These are phyloP conservation scores for Argyresthia goedartella DNA, from an alignment of 2,888 invertebrate genomes.

Conservation along the genomic window DNA sequence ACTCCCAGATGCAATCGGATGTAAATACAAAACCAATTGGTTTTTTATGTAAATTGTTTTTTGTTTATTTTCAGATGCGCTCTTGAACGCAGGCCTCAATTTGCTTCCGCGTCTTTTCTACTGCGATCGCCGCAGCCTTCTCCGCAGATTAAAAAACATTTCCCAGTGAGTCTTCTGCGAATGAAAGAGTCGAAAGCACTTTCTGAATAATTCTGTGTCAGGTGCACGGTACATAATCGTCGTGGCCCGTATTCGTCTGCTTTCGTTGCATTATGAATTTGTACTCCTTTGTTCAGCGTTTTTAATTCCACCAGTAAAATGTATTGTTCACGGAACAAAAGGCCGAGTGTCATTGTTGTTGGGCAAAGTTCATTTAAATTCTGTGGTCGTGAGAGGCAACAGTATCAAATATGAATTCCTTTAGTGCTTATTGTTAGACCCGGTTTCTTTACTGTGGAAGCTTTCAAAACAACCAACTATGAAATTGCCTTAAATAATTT, in stretches of 20 bases:
- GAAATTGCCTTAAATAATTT: slow-evolving; percentile 2
- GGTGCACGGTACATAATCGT: slow-evolving; percentile 24
- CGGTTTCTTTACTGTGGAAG: slow-evolving; percentile 7
- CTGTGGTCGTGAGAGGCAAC: slow-evolving; percentile 61
- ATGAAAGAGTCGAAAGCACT: not conserved
- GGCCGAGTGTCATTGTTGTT: slow-evolving; percentile 66
- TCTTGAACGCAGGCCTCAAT: too few species aligned
- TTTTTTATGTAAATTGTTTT: too few species aligned
- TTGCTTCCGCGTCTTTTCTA: too few species aligned
- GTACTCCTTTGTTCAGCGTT: slow-evolving; percentile 63
- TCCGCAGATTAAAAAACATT: not conserved
- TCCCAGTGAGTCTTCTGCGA: not conserved
- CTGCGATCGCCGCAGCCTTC: too few species aligned
- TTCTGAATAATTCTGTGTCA: slow-evolving; percentile 3
- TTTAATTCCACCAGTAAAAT: slow-evolving; percentile 68
- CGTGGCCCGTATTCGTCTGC: slow-evolving; percentile 27
- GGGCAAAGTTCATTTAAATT: slow-evolving; percentile 70
- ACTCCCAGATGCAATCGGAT: too few species aligned
- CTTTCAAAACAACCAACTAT: slow-evolving; percentile 29
- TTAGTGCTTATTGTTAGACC: slow-evolving; percentile 59
- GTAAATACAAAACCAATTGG: too few species aligned
- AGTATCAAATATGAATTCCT: slow-evolving; percentile 68
- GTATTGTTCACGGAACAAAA: slow-evolving; percentile 67
- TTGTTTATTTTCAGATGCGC: too few species aligned
- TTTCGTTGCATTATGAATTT: slow-evolving; percentile 60